These are phyloP conservation scores for Pollachius pollachius DNA, from an alignment of 2,113 vertebrate genomes.

Conservation along the genomic window DNA sequence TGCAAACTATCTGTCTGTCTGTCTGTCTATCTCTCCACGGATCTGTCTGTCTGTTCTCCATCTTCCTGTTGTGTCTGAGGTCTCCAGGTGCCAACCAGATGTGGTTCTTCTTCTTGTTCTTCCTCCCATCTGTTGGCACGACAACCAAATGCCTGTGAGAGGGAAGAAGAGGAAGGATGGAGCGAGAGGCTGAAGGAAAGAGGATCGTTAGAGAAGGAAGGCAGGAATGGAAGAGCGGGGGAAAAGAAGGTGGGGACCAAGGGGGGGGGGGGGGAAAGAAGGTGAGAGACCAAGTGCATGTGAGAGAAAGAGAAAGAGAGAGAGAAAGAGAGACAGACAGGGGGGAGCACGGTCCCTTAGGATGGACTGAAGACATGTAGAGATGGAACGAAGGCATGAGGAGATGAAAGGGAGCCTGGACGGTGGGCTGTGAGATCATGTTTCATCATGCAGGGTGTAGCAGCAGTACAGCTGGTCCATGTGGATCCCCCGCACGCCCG, in stretches of 20 bases:
- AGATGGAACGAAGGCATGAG: too few relatives aligned
- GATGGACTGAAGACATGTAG: too few relatives aligned
- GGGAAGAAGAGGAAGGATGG: neutral
- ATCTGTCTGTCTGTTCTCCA: slow-evolving; percentile 10
- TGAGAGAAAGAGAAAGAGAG: slow-evolving; percentile 22
- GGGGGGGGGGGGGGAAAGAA: neutral
- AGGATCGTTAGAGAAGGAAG: neutral
- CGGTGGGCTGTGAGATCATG: slow-evolving; percentile 15
- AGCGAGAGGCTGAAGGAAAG: slow-evolving; percentile 26
- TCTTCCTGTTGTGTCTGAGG: slow-evolving; percentile 1
- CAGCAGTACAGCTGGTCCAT: too few relatives aligned
- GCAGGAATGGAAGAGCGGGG: neutral
- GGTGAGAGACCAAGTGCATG: slow-evolving; percentile 15
- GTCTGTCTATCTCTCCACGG: slow-evolving; percentile 6
- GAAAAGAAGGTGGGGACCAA: slow-evolving; percentile 2
- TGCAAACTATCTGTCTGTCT: neutral
- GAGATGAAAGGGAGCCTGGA: too few relatives aligned
- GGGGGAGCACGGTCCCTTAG: too few relatives aligned
- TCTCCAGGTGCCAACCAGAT: slow-evolving; percentile 48
- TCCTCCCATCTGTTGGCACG: too few relatives aligned
- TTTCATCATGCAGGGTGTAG: neutral
- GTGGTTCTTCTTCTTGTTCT: slow-evolving; percentile 14
- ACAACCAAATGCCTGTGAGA: neutral
- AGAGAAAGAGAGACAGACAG: too few relatives aligned
- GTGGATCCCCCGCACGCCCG: too few relatives aligned